These are phyloP conservation scores for Nomada fucata DNA, from an alignment of 2,888 invertebrate genomes.

Conservation along the genomic window DNA sequence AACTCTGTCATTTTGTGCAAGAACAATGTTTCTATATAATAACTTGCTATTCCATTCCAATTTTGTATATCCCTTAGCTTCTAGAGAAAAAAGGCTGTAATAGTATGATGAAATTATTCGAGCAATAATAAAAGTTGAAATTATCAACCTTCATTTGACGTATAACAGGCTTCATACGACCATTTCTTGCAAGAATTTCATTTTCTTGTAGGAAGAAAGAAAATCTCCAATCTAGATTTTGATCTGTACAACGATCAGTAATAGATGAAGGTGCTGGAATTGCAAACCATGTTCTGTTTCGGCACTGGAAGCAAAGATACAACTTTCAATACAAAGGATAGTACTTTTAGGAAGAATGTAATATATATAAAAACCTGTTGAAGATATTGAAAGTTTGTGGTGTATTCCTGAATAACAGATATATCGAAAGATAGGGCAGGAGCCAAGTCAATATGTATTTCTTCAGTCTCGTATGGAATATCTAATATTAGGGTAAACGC, in stretches of 20 bases:
- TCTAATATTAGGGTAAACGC: conserved; percentile 86
- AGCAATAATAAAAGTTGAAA: not conserved
- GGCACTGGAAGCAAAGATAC: conserved; percentile 51
- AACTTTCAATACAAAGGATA: not conserved
- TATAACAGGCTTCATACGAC: conserved; percentile 73
- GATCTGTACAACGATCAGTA: not conserved
- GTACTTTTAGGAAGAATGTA: not conserved
- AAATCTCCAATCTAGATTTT: conserved; percentile 85
- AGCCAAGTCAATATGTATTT: conserved; percentile 85
- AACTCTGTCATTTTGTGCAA: conserved; percentile 80
- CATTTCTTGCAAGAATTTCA: conserved; percentile 83
- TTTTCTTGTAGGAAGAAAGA: conserved; percentile 86
- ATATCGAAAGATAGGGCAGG: conserved; percentile 75
- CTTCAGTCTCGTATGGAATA: conserved; percentile 66
- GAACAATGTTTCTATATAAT: conserved; percentile 86
- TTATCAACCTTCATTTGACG: conserved; percentile 74
- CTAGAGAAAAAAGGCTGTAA: conserved; percentile 75
- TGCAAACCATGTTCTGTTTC: conserved; percentile 83
- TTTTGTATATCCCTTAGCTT: conserved; percentile 85
- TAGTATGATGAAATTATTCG: not conserved
- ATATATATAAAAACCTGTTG: not conserved
- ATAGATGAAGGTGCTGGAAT: conserved; percentile 84
- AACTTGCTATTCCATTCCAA: conserved; percentile 85
- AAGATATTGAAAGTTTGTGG: not conserved
- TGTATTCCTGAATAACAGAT: not conserved